A percentile compares a stretch with the other conserved stretches of the same genome.
Conservation (phyloP, 2,888 invertebrate species). For the Zygothrica quintamaculata region DNA sequence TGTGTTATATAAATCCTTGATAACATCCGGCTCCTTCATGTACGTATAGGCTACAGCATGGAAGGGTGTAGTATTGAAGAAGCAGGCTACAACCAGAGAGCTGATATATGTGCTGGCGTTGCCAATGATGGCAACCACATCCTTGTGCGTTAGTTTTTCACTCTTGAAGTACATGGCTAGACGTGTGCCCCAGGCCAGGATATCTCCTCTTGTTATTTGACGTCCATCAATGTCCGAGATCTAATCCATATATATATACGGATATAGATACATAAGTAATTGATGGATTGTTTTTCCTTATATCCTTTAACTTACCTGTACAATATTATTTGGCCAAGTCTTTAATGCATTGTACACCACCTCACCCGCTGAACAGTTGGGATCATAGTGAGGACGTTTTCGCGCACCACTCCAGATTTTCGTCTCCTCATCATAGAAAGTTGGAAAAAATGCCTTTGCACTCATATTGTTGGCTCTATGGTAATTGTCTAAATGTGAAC, state of each 20-base stretch:
- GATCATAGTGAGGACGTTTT: constrained; percentile 23
- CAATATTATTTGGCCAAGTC: constrained; percentile 48
- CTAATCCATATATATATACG: constrained; percentile 27
- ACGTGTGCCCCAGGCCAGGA: constrained; percentile 44
- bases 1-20: constrained; percentile 45
- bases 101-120: constrained; percentile 49
- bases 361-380: constrained; percentile 44
- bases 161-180: constrained; percentile 51
- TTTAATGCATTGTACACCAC: constrained; percentile 31
- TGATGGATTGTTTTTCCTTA: too few species aligned
- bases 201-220: constrained; percentile 43
- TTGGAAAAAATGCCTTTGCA: constrained; percentile 54
- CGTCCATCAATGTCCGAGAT: constrained; percentile 51
- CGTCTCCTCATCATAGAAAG: constrained; percentile 51
- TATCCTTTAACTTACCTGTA: constrained; percentile 47
- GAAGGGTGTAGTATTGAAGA: constrained; percentile 61
- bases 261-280: background rate
- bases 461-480: constrained; percentile 44
- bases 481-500: constrained; percentile 35
- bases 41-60: constrained; percentile 57
- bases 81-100: constrained; percentile 49
- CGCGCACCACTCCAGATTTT: constrained; percentile 64
- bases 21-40: constrained; percentile 42
- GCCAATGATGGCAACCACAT: constrained; percentile 55
- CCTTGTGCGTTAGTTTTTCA: constrained; percentile 58